Evolutionary conservation across 1,140 invertebrate genomes (phyloP), one percentile per base, ranked within the genome.

Genomic region (Eciton burchellii): DNA sequence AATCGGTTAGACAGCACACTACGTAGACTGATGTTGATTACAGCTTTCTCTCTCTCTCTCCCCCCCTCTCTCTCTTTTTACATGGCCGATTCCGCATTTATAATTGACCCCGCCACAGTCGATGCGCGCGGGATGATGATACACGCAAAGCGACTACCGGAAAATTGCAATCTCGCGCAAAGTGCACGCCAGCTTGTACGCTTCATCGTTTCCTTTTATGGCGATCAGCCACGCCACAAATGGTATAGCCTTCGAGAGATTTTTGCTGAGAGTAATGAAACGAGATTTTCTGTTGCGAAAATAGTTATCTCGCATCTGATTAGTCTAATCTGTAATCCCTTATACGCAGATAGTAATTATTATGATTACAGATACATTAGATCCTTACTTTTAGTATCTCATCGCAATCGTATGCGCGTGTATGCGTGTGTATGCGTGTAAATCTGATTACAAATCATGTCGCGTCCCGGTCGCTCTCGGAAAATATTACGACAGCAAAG

Each of bases 351-450:
- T 70, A 82, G 84, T 56, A 83, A 84, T 83, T 76, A 82, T 35
- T 35, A 35, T 86, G 29, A 16, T 59, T 73, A 81, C 49, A 88
- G 86, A 82, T n/a, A n/a, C 88, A 86, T 86, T 90, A 74, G 72
- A 62, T 29, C 43, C 43, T 66, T 41, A 3, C 43, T 43, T 81
- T 57, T 47, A 16, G n/a, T n/a, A 52, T 60, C 35, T 35, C 49
- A 11, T 43, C 12, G 5, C 29, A 43, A 19, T 73, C 41, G 26
- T 24, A 57, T 19, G 9, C 3, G 26, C 56, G 19, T 24, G 3
- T 59, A 1, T 57, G 59, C 11, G 19, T 54, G 16, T 54, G 16
- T 54, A n/a, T 19, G 16, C 16, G 16, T 54, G n/a, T 62, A 62
- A 35, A 26, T 72, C 60, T 11, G 21, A 73, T n/a, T 24, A 59